Evolutionary conservation across 2,113 vertebrate genomes (phyloP).

Genomic region (Trichomycterus rosablanca): DNA sequence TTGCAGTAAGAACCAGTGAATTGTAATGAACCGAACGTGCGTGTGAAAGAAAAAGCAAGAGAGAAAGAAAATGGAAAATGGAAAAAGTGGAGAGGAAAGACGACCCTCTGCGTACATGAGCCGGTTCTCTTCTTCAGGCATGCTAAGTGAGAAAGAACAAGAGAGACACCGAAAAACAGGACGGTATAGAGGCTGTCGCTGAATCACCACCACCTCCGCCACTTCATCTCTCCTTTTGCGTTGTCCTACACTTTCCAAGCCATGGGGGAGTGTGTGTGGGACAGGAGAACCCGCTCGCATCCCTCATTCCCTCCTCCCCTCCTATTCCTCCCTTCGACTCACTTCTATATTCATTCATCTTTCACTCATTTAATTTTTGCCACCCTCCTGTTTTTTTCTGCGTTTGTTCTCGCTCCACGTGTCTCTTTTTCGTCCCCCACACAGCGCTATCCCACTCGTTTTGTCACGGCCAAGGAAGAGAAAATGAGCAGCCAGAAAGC

Average conservation of each 20-base stretch:
- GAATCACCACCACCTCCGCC: constrained; percentile 45
- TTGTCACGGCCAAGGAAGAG: constrained; percentile 43
- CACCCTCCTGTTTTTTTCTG: constrained; percentile 45
- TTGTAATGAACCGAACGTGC: constrained; percentile 64
- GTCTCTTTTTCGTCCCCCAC: constrained; percentile 32
- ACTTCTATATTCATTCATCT: constrained; percentile 39
- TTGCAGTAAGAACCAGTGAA: constrained; percentile 64
- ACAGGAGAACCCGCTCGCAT: constrained; percentile 30
- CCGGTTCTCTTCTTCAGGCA: constrained; percentile 43
- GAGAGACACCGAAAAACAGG: constrained; percentile 23
- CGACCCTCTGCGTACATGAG: constrained; percentile 29
- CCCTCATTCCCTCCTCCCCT: constrained; percentile 20
- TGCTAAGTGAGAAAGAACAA: constrained; percentile 23
- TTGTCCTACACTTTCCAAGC: constrained; percentile 28
- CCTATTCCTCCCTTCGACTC: constrained; percentile 24
- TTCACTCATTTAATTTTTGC: constrained; percentile 24
- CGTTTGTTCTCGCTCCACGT: constrained; percentile 40
- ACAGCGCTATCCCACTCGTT: constrained; percentile 39
- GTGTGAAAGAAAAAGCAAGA: constrained; percentile 39
- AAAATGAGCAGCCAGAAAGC: constrained; percentile 41
- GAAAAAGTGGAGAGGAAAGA: constrained; percentile 38
- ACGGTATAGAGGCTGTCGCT: constrained; percentile 33
- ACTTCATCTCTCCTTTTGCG: constrained; percentile 35
- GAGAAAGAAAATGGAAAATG: constrained; percentile 37
- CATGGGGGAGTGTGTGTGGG: constrained; percentile 44